Evolutionary conservation across 2,113 vertebrate species (phyloP).

Genomic region (Coptodon bakossiorum): DNA sequence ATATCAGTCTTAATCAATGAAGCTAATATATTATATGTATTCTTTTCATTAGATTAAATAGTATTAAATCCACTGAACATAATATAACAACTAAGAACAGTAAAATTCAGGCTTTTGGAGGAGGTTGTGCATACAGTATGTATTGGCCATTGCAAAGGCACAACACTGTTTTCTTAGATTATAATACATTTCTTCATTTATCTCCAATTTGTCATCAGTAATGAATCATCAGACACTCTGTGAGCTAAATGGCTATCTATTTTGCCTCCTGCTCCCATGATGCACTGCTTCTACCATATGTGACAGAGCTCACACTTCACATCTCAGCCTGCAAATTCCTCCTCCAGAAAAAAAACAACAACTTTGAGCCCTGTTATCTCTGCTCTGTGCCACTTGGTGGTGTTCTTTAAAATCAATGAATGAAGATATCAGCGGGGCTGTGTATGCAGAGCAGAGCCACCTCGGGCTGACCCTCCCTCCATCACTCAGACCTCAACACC

Average conservation of each 20-base stretch:
- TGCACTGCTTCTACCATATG: neutral
- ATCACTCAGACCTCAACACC: neutral
- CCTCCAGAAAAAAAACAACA: neutral
- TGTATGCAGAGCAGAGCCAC: conserved; percentile 60
- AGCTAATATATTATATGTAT: neutral
- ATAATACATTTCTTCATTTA: neutral
- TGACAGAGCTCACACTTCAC: neutral
- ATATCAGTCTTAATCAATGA: neutral
- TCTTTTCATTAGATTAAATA: neutral
- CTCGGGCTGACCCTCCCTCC: conserved; percentile 63
- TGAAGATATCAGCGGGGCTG: conserved; percentile 63
- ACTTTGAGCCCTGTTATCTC: conserved; percentile 77
- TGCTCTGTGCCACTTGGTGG: conserved; percentile 88
- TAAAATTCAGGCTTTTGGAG: neutral
- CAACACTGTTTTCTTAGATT: neutral
- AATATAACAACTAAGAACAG: neutral
- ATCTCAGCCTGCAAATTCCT: neutral
- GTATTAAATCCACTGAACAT: neutral
- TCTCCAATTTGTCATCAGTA: neutral
- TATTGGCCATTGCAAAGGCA: neutral
- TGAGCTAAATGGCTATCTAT: neutral
- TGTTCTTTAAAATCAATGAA: conserved; percentile 80
- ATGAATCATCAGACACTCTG: neutral
- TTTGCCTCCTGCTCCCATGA: neutral
- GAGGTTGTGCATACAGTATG: neutral